phyloP scores from a whole-genome alignment of 92 coral and sea anemone genomes.

The Bergia puertoricense region DNA sequence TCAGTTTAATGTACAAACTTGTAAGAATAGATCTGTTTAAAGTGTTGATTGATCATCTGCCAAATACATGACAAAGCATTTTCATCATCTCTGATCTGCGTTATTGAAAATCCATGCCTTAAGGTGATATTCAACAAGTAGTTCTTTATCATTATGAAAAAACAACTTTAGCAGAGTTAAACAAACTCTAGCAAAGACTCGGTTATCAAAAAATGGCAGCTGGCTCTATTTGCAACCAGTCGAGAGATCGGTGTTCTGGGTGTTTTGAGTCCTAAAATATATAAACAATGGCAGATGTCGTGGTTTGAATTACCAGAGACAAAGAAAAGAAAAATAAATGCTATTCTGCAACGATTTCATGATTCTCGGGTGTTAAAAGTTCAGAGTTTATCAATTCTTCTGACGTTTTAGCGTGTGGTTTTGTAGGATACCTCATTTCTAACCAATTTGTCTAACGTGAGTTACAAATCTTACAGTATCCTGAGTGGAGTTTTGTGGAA shows the following conservation, averaged over 20 bases:
- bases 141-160: not conserved
- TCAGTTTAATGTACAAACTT: no score
- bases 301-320: not conserved
- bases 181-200: not conserved
- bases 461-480: not conserved
- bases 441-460: not conserved
- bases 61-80: no score
- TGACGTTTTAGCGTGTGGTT: not conserved
- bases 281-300: conserved; percentile 19
- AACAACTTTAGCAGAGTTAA: not conserved
- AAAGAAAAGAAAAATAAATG: conserved; percentile 3
- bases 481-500: not conserved
- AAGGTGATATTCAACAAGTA: not conserved
- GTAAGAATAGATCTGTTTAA: no score
- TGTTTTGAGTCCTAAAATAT: not conserved
- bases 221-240: conserved; percentile 20
- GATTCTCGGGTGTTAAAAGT: not conserved
- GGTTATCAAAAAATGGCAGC: conserved; percentile 14
- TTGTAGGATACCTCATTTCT: not conserved
- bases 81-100: not conserved
- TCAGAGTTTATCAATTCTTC: not conserved
- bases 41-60: no score
- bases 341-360: not conserved
- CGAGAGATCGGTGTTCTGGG: not conserved
- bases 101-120: not conserved